Conservation (phyloP, 2,113 vertebrate genomes). For the Chauna torquata region DNA sequence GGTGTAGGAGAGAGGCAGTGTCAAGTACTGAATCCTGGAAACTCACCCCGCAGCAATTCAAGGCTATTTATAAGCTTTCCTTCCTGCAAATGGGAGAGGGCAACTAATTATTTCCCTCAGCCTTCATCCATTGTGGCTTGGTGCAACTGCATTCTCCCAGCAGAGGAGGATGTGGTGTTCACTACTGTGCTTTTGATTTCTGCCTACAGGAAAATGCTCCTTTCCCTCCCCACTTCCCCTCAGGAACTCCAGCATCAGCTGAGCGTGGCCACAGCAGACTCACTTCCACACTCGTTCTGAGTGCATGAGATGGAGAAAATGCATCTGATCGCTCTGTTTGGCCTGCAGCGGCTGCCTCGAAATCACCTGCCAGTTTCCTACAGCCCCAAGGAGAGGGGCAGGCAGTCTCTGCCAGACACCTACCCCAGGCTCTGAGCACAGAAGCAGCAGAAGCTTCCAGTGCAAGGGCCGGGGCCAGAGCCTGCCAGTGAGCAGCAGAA, state of each 20-base stretch:
- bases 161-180: accelerated
- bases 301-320: not conserved
- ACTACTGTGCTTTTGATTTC: not conserved
- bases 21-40: not conserved
- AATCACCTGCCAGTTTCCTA: not conserved
- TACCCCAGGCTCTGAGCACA: accelerated
- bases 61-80: not conserved
- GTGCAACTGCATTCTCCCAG: not conserved
- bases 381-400: accelerated
- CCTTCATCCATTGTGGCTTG: not conserved
- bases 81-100: not conserved
- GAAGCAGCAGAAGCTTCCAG: not conserved
- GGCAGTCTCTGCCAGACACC: accelerated
- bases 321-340: not conserved
- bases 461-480: not conserved
- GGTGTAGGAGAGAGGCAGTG: accelerated
- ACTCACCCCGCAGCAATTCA: not conserved
- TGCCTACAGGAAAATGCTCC: not conserved
- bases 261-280: not conserved
- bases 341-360: not conserved
- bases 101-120: not conserved
- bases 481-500: not conserved
- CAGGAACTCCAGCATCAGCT: not conserved
- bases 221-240: not conserved
- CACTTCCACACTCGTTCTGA: not conserved